A percentile compares a stretch with the other conserved stretches of the same genome.
These are phyloP conservation scores for Keiferia lycopersicella DNA, from an alignment of 2,888 invertebrate genomes.

Conservation along the genomic window DNA sequence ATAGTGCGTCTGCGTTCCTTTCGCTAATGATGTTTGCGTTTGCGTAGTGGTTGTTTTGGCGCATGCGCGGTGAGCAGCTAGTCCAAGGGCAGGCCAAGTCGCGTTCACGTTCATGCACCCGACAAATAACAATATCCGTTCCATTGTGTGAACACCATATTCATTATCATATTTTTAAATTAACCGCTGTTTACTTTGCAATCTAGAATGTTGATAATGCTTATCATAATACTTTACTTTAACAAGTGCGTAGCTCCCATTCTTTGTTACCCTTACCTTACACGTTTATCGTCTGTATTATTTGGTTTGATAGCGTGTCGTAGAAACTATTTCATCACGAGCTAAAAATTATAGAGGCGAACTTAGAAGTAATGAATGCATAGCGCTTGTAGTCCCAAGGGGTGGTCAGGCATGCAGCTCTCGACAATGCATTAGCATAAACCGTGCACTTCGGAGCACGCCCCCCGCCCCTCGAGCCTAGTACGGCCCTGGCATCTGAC, in stretches of 20 bases:
- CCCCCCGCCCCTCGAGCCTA: constrained; percentile 39
- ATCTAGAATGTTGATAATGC: not conserved
- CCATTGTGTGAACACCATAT: constrained; percentile 35
- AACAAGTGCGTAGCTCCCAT: constrained; percentile 10
- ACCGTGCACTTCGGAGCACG: constrained; percentile 55
- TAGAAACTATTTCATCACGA: constrained; percentile 17
- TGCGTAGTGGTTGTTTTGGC: constrained; percentile 41
- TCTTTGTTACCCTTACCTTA: constrained; percentile 15
- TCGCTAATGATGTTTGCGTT: constrained; percentile 31
- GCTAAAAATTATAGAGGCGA: constrained; percentile 12
- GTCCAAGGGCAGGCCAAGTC: constrained; percentile 55
- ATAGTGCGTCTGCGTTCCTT: constrained; percentile 32
- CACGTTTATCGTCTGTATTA: constrained; percentile 3
- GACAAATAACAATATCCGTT: constrained; percentile 35
- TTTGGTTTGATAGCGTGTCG: not conserved
- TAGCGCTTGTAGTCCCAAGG: constrained; percentile 38
- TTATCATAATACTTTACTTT: constrained; percentile 8
- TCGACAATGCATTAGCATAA: constrained; percentile 63
- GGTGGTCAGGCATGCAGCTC: constrained; percentile 58
- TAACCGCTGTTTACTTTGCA: constrained; percentile 17
- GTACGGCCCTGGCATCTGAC: constrained; percentile 14
- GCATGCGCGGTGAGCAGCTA: constrained; percentile 48
- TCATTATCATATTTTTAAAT: constrained; percentile 9
- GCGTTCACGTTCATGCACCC: constrained; percentile 52
- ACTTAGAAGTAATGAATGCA: constrained; percentile 46